These are phyloP conservation scores for Clostera curtula DNA, from an alignment of 2,888 invertebrate genomes.

Conservation along the genomic window DNA sequence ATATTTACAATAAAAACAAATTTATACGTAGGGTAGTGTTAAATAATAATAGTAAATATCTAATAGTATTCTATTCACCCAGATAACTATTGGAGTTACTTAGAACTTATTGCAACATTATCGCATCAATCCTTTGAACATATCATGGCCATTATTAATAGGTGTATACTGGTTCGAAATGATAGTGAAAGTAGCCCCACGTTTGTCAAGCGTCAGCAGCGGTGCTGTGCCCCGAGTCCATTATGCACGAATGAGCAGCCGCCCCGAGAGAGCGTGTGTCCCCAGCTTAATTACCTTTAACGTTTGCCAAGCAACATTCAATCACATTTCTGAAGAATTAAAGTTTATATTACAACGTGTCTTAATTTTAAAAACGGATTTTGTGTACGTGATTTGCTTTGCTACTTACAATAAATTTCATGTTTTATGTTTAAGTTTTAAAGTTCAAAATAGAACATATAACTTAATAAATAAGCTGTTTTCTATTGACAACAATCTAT, in stretches of 20 bases:
- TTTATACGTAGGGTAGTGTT: too few species aligned
- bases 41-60: too few species aligned
- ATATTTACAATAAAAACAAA: too few species aligned
- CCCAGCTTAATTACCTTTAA: slow-evolving; percentile 53
- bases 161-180: slow-evolving; percentile 46
- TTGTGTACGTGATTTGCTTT: slow-evolving; percentile 31
- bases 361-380: slow-evolving; percentile 28
- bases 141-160: slow-evolving; percentile 36
- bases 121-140: slow-evolving; percentile 17
- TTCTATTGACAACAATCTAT: slow-evolving; percentile 37
- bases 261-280: slow-evolving; percentile 70
- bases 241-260: slow-evolving; percentile 73
- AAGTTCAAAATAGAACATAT: slow-evolving; percentile 16
- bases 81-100: too few species aligned
- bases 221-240: slow-evolving; percentile 57
- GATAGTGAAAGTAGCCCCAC: slow-evolving; percentile 70
- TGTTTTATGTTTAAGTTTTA: slow-evolving; percentile 11
- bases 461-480: slow-evolving; percentile 25
- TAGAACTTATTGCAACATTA: too few species aligned
- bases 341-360: slow-evolving; percentile 32
- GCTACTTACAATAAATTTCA: slow-evolving; percentile 15
- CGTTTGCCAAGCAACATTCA: slow-evolving; percentile 15
- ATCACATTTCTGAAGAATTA: slow-evolving; percentile 22
- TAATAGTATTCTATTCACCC: too few species aligned
- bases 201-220: slow-evolving; percentile 67